Percentiles rank a stretch among this genome's conserved stretches.
Conservation (phyloP, 2,888 invertebrate species). For the Papilio gigon region DNA sequence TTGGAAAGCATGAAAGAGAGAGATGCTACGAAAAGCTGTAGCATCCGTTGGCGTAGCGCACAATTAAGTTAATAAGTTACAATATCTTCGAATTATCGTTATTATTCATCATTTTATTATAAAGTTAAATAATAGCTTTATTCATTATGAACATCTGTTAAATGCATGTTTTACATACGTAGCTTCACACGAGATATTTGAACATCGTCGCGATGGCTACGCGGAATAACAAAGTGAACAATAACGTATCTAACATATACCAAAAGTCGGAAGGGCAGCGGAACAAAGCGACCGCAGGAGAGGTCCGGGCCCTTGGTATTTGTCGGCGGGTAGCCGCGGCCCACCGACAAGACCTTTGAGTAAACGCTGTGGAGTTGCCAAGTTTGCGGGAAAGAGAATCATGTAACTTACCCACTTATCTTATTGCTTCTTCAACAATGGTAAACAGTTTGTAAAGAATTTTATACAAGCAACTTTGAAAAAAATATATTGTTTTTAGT, state of each 20-base stretch:
- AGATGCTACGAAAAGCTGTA: too few relatives aligned
- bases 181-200: not conserved
- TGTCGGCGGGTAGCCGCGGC: slow-evolving; percentile 27
- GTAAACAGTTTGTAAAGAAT: not conserved
- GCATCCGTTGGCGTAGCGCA: too few relatives aligned
- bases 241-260: slow-evolving; percentile 14
- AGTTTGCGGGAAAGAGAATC: slow-evolving; percentile 11
- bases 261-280: slow-evolving; percentile 23
- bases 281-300: slow-evolving; percentile 37
- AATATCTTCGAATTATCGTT: too few relatives aligned
- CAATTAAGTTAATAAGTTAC: too few relatives aligned
- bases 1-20: too few relatives aligned
- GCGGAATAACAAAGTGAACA: slow-evolving; percentile 9
- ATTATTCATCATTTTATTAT: not conserved
- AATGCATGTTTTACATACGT: not conserved
- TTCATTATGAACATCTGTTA: not conserved
- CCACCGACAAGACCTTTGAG: slow-evolving; percentile 30
- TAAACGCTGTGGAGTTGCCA: slow-evolving; percentile 6
- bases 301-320: slow-evolving; percentile 25
- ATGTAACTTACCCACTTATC: slow-evolving; percentile 2
- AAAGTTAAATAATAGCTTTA: not conserved
- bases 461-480: not conserved
- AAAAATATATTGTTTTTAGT: too few relatives aligned
- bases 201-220: slow-evolving; percentile 12
- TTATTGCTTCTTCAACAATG: slow-evolving; percentile 2